These are phyloP conservation scores for Coracias cyanogaster DNA, from an alignment of 2,797 vertebrate genomes.

Conservation along the genomic window DNA sequence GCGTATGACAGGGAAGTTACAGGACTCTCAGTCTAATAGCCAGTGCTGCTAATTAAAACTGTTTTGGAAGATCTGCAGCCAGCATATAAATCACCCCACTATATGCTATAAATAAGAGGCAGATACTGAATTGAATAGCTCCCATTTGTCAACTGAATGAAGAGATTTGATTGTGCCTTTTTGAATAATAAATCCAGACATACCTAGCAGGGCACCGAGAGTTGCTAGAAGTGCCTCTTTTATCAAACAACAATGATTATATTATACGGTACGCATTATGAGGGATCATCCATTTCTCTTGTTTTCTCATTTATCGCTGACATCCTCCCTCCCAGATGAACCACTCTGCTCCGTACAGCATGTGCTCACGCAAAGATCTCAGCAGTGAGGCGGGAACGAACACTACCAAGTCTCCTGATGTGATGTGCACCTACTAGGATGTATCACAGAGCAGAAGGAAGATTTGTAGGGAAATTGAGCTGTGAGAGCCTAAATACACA, in stretches of 20 bases:
- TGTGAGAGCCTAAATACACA: not conserved
- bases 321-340: conserved; percentile 12
- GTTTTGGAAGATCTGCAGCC: conserved; percentile 67
- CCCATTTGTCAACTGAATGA: conserved; percentile 78
- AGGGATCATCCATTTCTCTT: conserved; percentile 68
- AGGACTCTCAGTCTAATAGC: conserved; percentile 69
- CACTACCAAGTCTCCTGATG: not conserved
- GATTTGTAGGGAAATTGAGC: not conserved
- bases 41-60: conserved; percentile 77
- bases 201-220: conserved; percentile 57
- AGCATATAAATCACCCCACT: conserved; percentile 75
- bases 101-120: conserved; percentile 74
- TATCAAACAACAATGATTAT: conserved; percentile 70
- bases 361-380: not conserved
- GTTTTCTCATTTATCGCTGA: conserved; percentile 67
- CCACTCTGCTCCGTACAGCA: not conserved
- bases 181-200: conserved; percentile 66
- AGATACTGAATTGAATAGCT: conserved; percentile 75
- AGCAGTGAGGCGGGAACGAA: not conserved
- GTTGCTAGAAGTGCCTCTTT: conserved; percentile 54
- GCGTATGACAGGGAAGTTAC: conserved; percentile 18
- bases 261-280: conserved; percentile 56
- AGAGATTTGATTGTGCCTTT: conserved; percentile 76
- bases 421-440: not conserved
- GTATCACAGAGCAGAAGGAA: not conserved